These are phyloP conservation scores for Halichondria panicea DNA, from an alignment of 37 sponge, comb jelly and placozoan genomes.

Conservation along the genomic window DNA sequence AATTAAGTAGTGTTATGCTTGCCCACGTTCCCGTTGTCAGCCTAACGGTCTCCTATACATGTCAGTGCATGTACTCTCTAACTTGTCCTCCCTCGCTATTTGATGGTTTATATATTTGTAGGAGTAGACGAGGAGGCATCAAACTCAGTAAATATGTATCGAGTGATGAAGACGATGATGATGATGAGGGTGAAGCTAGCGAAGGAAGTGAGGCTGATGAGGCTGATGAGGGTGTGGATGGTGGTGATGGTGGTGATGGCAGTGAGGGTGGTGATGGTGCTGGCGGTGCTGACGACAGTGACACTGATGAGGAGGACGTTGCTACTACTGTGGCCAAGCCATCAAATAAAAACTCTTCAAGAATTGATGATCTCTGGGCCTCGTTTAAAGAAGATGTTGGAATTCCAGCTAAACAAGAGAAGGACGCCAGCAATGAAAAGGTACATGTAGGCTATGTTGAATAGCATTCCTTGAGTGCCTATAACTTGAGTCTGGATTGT, in stretches of 20 bases:
- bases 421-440: neutral
- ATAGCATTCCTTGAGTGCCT: neutral
- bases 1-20: too few relatives aligned
- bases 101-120: neutral
- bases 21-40: too few relatives aligned
- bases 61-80: too few relatives aligned
- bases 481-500: too few relatives aligned
- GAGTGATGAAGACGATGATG: too few relatives aligned
- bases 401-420: neutral
- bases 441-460: too few relatives aligned
- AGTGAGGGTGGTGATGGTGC: neutral
- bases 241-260: neutral
- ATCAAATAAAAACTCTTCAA: slow-evolving; percentile 30
- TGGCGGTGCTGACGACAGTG: slow-evolving; percentile 1
- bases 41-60: too few relatives aligned
- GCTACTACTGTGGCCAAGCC: neutral
- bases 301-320: neutral
- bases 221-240: neutral
- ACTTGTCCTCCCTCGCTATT: too few relatives aligned
- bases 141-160: too few relatives aligned
- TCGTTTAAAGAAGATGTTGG: slow-evolving; percentile 59
- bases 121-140: neutral
- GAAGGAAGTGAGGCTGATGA: slow-evolving; percentile 5
- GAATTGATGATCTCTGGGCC: slow-evolving; percentile 75
- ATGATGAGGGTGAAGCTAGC: too few relatives aligned